phyloP scores from a whole-genome alignment of 2,888 invertebrate species.

The Lasiommata megera region DNA sequence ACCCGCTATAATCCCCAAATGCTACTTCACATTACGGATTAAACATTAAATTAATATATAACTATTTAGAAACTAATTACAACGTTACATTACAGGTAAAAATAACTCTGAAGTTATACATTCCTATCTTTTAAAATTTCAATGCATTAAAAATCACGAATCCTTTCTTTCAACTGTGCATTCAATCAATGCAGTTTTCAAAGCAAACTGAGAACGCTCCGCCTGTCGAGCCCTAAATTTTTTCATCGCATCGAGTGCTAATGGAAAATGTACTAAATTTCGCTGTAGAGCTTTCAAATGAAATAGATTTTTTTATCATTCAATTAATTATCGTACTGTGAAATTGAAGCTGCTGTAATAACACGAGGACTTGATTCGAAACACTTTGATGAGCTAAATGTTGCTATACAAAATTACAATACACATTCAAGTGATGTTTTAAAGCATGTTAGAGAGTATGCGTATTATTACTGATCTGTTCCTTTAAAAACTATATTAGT shows the following conservation, averaged over 20 bases:
- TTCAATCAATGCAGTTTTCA: constrained; percentile 11
- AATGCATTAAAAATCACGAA: background rate
- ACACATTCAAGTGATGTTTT: too few species aligned
- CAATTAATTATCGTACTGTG: background rate
- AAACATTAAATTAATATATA: background rate
- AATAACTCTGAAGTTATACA: background rate
- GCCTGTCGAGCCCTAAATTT: constrained; percentile 1
- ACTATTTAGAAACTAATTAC: background rate
- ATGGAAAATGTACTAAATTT: background rate
- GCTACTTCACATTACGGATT: background rate
- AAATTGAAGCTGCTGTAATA: background rate
- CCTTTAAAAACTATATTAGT: too few species aligned
- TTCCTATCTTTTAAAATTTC: background rate
- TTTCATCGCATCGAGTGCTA: constrained; percentile 8
- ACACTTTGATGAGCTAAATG: too few species aligned
- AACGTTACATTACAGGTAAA: background rate
- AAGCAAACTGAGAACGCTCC: background rate
- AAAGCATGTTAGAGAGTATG: too few species aligned
- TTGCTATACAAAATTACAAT: too few species aligned
- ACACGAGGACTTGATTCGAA: too few species aligned
- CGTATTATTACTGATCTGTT: too few species aligned
- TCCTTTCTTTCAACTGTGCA: constrained; percentile 6
- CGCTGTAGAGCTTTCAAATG: background rate
- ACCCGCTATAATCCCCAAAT: background rate
- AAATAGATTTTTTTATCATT: background rate